These are phyloP conservation scores for Andrena minutula DNA, from an alignment of 2,888 invertebrate genomes.

Conservation along the genomic window DNA sequence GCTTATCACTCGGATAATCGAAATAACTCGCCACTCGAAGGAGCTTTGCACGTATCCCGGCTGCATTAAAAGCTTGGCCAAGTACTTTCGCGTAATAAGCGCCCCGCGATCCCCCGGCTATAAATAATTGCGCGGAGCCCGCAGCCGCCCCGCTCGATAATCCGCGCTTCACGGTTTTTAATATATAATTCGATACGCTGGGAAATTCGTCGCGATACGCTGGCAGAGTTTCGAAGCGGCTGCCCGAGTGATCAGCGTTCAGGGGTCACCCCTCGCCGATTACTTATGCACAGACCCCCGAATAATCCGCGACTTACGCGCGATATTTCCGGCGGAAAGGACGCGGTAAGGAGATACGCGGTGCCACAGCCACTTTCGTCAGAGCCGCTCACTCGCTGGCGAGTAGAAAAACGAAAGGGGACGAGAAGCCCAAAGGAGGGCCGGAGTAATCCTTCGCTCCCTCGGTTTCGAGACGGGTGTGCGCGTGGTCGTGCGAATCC, in stretches of 20 bases:
- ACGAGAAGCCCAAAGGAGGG: slow-evolving; percentile 3
- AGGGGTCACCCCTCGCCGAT: neutral
- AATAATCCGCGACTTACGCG: slow-evolving; percentile 34
- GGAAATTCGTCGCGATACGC: neutral
- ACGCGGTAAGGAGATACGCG: slow-evolving; percentile 46
- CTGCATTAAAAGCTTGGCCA: slow-evolving; percentile 9
- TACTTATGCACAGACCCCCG: slow-evolving; percentile 4
- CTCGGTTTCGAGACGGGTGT: slow-evolving; percentile 20
- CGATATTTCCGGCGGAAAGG: slow-evolving; percentile 51
- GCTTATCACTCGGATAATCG: slow-evolving; percentile 36
- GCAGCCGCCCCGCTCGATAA: neutral
- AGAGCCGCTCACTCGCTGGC: slow-evolving; percentile 1
- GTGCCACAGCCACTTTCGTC: slow-evolving; percentile 9
- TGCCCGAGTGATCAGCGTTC: neutral
- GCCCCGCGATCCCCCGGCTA: slow-evolving; percentile 10
- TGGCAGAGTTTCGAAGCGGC: neutral
- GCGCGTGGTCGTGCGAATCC: slow-evolving; percentile 50
- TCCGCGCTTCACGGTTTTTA: neutral
- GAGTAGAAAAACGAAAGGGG: neutral
- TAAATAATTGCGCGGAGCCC: slow-evolving; percentile 24
- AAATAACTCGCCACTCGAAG: slow-evolving; percentile 22
- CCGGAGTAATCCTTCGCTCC: slow-evolving; percentile 53
- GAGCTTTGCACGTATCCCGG: neutral
- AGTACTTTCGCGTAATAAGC: slow-evolving; percentile 19
- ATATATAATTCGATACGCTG: too few species aligned